Evolutionary conservation across 2,888 invertebrate genomes (phyloP), one percentile per base, ranked within the genome.

Genomic region (Melolontha melolontha): DNA sequence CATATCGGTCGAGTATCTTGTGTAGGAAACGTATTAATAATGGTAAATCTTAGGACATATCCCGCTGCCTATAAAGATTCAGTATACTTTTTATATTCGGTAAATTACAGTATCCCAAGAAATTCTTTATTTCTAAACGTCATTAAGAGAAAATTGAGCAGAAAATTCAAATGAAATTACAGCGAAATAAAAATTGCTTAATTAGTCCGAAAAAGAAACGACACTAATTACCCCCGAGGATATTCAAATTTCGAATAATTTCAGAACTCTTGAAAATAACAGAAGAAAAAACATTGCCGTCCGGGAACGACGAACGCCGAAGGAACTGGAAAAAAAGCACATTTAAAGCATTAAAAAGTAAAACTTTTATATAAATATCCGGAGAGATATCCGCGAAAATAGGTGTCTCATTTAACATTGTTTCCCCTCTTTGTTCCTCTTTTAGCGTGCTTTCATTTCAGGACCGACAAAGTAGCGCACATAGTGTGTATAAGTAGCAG

Each of bases 281-380:
- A 79, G 78, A n/a, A 17, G 40, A 1, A 55, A 17, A 47, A n/a
- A 8, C 29, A 5, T 11, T 11, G 29, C 14, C 54, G 54, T 54
- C 54, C 40, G 6, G 7, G 8, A 6, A 34, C 8, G 34, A 34
- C 34, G 54, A 54, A n/a, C 54, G 11, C 29, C 29, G 27, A 6
- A 14, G 39, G 10, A 14, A 34, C 7, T 14, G 52, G 10, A 29
- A 34, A 54, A 54, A 54, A 40, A 29, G 8, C 29, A 44, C 59
- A 59, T 59, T 59, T 59, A 59, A 59, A 44, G 59, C 59, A 67
- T 59, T 68, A 68, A 64, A 71, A 72, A 74, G 78, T 79, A 78
- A 67, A 63, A 67, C 62, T 63, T 57, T 44, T 67, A 52, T 52
- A 67, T 63, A 67, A 67, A 63, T 67, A 67, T 67, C 63, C 67